Conservation (phyloP, 1,140 invertebrate species). For the Papilio polyxenes region DNA sequence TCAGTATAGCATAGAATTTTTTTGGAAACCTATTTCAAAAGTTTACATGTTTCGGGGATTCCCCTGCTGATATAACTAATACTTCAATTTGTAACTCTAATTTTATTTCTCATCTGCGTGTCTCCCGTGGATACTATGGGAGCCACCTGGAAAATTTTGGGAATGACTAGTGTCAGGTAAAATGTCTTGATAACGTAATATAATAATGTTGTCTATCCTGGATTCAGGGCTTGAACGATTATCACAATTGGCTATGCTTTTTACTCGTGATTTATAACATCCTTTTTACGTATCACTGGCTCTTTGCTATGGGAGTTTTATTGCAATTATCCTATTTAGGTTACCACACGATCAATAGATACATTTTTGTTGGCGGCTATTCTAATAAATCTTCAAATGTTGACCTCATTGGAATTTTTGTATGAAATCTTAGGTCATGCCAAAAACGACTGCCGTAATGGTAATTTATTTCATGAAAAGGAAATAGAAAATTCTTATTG, state of each 20-base stretch:
- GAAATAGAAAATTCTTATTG: neutral
- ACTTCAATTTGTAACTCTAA: no score
- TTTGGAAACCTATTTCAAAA: neutral
- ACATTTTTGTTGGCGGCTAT: neutral
- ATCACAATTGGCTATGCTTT: neutral
- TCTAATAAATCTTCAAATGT: neutral
- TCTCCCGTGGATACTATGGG: no score
- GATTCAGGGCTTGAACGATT: neutral
- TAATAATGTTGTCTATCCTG: neutral
- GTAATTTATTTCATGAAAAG: neutral
- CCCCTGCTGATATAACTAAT: no score
- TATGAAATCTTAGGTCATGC: slow-evolving; percentile 10
- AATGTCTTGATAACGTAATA: neutral
- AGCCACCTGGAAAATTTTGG: neutral
- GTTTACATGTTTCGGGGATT: neutral
- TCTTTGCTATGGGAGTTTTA: slow-evolving; percentile 6
- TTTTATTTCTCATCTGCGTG: no score
- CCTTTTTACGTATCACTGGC: neutral
- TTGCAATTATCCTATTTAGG: slow-evolving; percentile 14
- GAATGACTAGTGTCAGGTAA: neutral
- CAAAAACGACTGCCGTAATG: neutral
- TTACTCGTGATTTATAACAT: slow-evolving; percentile 4
- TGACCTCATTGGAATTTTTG: neutral
- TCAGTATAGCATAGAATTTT: neutral
- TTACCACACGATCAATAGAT: slow-evolving; percentile 6